These are phyloP conservation scores for Ardeotis arabs DNA, from an alignment of 2,113 vertebrate genomes.

Conservation along the genomic window DNA sequence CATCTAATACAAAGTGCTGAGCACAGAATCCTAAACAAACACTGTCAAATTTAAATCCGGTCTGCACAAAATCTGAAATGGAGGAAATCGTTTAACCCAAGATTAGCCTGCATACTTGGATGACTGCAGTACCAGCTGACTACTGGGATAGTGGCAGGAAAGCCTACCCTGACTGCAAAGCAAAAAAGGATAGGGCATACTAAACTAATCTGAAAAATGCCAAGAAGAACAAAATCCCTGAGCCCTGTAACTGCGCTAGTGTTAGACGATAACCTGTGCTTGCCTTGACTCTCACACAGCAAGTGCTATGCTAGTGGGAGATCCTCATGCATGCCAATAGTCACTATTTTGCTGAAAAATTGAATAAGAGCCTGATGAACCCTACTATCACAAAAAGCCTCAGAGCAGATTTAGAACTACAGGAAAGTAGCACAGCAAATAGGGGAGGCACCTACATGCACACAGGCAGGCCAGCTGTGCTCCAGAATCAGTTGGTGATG, in stretches of 20 bases:
- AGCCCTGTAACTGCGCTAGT: background rate
- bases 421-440: background rate
- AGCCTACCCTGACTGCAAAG: background rate
- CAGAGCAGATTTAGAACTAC: background rate
- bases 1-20: constrained; percentile 49
- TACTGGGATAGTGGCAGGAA: background rate
- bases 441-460: background rate
- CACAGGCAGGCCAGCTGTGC: fast-evolving
- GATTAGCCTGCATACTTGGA: fast-evolving
- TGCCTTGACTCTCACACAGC: background rate
- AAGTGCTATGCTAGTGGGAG: background rate
- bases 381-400: background rate
- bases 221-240: background rate
- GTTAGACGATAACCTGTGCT: background rate
- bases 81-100: background rate
- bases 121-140: background rate
- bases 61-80: background rate
- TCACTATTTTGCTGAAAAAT: background rate
- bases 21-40: constrained; percentile 52
- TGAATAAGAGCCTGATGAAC: background rate
- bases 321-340: fast-evolving
- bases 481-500: background rate
- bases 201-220: background rate
- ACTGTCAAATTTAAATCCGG: constrained; percentile 6
- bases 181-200: background rate